Conservation (phyloP, 2,797 vertebrate genomes). For the Pygocentrus nattereri region DNA sequence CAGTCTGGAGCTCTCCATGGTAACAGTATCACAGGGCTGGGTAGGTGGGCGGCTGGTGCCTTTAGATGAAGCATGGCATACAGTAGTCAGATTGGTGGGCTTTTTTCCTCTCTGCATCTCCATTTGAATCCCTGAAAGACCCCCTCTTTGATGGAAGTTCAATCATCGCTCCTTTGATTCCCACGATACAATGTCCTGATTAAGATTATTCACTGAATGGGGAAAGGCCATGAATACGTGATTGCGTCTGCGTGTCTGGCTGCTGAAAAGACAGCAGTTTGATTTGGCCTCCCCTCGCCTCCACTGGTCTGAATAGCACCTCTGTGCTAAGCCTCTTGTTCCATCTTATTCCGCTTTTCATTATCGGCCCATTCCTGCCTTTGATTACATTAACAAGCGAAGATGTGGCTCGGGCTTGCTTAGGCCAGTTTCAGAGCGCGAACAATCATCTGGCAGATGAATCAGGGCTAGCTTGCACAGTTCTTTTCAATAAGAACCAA, state of each 20-base stretch:
- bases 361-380: slow-evolving; percentile 29
- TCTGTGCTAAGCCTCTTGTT: slow-evolving; percentile 53
- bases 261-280: slow-evolving; percentile 44
- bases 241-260: slow-evolving; percentile 55
- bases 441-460: slow-evolving; percentile 42
- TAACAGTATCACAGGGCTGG: slow-evolving; percentile 44
- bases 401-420: slow-evolving; percentile 45
- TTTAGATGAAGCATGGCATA: slow-evolving; percentile 48
- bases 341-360: slow-evolving; percentile 55
- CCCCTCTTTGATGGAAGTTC: slow-evolving; percentile 58
- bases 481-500: slow-evolving; percentile 33
- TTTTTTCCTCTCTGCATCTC: slow-evolving; percentile 46
- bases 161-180: slow-evolving; percentile 61
- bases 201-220: slow-evolving; percentile 63
- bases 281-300: slow-evolving; percentile 38
- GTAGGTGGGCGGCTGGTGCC: slow-evolving; percentile 31
- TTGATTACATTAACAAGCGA: slow-evolving; percentile 59
- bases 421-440: slow-evolving; percentile 35
- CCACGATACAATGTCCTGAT: slow-evolving; percentile 62
- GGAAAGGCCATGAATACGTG: slow-evolving; percentile 59
- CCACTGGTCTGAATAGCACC: slow-evolving; percentile 45
- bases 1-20: slow-evolving; percentile 55
- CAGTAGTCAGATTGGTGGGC: slow-evolving; percentile 46
- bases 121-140: slow-evolving; percentile 57
- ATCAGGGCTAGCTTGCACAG: not conserved